These are phyloP conservation scores for Tamias sibiricus DNA, from an alignment of 2,113 vertebrate species.

Conservation along the genomic window DNA sequence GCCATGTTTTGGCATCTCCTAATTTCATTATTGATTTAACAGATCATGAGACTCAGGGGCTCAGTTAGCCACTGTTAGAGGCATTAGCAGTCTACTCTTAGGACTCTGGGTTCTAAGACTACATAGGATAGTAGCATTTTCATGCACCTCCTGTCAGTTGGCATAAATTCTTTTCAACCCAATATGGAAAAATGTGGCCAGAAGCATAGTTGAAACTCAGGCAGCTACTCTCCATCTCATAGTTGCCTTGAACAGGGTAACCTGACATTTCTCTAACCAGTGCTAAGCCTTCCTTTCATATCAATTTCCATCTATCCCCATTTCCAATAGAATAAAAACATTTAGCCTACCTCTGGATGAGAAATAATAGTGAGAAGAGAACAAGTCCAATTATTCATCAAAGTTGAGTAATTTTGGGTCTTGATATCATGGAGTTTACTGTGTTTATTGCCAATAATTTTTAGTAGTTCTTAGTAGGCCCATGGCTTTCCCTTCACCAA, in stretches of 20 bases:
- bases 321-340: constrained; percentile 16
- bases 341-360: background rate
- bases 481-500: background rate
- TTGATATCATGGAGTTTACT: background rate
- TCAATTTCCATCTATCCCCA: background rate
- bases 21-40: constrained; percentile 25
- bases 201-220: constrained; percentile 27
- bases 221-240: background rate
- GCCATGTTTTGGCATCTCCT: constrained; percentile 28
- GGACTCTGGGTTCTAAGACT: background rate
- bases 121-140: background rate
- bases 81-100: too few species aligned
- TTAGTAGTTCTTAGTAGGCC: background rate
- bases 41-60: background rate
- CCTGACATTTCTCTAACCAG: background rate
- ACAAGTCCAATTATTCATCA: constrained; percentile 31
- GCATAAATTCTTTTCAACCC: background rate
- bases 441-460: constrained; percentile 33
- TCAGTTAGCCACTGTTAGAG: too few species aligned
- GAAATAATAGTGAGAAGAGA: background rate
- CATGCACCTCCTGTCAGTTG: background rate
- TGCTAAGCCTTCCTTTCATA: background rate
- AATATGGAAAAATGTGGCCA: background rate
- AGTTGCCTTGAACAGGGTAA: background rate
- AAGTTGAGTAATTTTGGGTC: constrained; percentile 40